Evolutionary conservation across 2,888 invertebrate genomes (phyloP).

Genomic region (Athalia rosae): DNA sequence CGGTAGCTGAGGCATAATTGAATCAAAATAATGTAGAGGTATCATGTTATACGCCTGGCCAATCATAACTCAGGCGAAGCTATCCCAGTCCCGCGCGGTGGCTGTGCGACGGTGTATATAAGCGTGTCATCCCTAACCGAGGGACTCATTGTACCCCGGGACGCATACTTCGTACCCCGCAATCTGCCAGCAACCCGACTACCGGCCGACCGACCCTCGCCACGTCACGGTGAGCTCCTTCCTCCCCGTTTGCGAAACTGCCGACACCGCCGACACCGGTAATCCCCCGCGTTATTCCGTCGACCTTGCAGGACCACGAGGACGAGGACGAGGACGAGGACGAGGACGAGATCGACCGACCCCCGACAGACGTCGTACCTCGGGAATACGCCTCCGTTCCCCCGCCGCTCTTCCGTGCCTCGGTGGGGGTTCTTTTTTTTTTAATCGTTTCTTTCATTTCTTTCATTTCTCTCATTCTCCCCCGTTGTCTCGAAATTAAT

Average conservation of each 20-base stretch:
- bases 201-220: conserved; percentile 18
- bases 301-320: background rate
- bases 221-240: conserved; percentile 34
- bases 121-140: conserved; percentile 68
- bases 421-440: background rate
- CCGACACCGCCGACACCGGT: background rate
- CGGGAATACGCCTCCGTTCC: no score
- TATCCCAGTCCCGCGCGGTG: conserved; percentile 55
- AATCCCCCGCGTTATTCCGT: background rate
- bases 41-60: conserved; percentile 67
- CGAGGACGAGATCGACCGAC: no score
- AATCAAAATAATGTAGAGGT: conserved; percentile 70
- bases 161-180: conserved; percentile 37
- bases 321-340: no score
- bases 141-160: conserved; percentile 64
- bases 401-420: no score
- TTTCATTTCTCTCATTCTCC: background rate
- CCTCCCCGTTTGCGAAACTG: background rate
- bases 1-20: conserved; percentile 66
- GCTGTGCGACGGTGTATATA: conserved; percentile 70
- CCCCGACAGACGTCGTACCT: no score
- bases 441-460: no score
- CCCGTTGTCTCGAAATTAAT: background rate
- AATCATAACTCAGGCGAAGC: conserved; percentile 70
- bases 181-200: conserved; percentile 24